Evolutionary conservation across 2,797 vertebrate genomes (phyloP).

Genomic region (Poecilia velifera): DNA sequence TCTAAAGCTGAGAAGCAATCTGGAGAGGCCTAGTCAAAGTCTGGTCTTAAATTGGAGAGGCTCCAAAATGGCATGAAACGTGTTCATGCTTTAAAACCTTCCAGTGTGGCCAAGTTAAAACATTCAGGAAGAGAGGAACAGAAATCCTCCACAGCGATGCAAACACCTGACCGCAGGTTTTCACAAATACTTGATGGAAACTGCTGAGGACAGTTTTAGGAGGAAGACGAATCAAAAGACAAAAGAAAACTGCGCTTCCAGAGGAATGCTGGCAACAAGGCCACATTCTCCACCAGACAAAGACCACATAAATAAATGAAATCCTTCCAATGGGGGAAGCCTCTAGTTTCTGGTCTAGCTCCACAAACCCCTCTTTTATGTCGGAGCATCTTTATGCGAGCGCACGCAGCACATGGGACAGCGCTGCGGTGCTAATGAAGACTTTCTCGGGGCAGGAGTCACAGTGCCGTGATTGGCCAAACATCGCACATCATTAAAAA

Average conservation of each 20-base stretch:
- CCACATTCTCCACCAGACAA: constrained; percentile 24
- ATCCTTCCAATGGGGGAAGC: constrained; percentile 26
- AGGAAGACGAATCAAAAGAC: neutral
- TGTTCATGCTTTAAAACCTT: neutral
- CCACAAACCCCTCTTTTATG: constrained; percentile 1
- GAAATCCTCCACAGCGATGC: neutral
- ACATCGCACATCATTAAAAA: constrained; percentile 66
- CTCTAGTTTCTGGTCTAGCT: constrained; percentile 37
- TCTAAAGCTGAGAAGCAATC: neutral
- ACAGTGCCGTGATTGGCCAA: constrained; percentile 19
- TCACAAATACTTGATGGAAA: neutral
- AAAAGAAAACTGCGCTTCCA: constrained; percentile 6
- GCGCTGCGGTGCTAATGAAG: constrained; percentile 58
- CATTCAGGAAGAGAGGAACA: neutral
- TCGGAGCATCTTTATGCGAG: constrained; percentile 12
- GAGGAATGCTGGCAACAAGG: constrained; percentile 31
- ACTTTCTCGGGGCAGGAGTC: constrained; percentile 32
- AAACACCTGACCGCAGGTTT: neutral
- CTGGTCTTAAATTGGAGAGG: neutral
- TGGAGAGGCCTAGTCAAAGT: neutral
- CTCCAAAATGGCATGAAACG: neutral
- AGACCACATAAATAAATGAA: constrained; percentile 49
- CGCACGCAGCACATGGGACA: constrained; percentile 20
- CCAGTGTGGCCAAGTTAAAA: neutral
- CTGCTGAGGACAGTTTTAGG: neutral